These are phyloP conservation scores for Gymnogyps californianus DNA, from an alignment of 2,113 vertebrate species.

Conservation along the genomic window DNA sequence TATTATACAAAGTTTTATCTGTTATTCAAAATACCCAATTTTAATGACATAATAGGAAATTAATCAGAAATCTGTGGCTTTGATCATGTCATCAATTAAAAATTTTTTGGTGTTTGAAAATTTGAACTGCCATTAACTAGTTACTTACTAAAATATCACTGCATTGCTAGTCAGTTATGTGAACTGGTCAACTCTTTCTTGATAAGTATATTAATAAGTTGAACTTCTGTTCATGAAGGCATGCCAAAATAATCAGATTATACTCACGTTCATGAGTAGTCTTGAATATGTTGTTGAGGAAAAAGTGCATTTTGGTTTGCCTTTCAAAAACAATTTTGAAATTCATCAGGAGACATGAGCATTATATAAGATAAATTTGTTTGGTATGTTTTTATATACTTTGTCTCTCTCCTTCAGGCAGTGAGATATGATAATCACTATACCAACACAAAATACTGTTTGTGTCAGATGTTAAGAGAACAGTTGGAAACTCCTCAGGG, in stretches of 20 bases:
- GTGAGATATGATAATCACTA: conserved; percentile 90
- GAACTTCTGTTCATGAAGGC: neutral
- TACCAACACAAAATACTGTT: conserved; percentile 96
- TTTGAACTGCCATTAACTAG: neutral
- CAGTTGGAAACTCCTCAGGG: conserved; percentile 89
- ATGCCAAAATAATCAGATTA: neutral
- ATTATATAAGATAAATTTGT: neutral
- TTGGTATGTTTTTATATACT: neutral
- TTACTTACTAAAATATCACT: neutral
- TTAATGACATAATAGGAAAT: neutral
- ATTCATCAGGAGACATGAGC: neutral
- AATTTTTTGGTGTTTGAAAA: neutral
- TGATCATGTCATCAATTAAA: neutral
- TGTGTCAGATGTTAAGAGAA: conserved; percentile 95
- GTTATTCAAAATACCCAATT: neutral
- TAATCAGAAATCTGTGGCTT: neutral
- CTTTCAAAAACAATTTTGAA: neutral
- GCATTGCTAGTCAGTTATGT: neutral
- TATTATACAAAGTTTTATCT: neutral
- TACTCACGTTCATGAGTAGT: neutral
- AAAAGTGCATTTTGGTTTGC: neutral
- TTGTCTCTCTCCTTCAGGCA: conserved; percentile 74
- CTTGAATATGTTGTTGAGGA: neutral
- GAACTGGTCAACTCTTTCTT: neutral
- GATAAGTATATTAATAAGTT: neutral